Percentiles rank a stretch among this genome's conserved stretches.
These are phyloP conservation scores for Sceloporus undulatus DNA, from an alignment of 2,113 vertebrate species.

Conservation along the genomic window DNA sequence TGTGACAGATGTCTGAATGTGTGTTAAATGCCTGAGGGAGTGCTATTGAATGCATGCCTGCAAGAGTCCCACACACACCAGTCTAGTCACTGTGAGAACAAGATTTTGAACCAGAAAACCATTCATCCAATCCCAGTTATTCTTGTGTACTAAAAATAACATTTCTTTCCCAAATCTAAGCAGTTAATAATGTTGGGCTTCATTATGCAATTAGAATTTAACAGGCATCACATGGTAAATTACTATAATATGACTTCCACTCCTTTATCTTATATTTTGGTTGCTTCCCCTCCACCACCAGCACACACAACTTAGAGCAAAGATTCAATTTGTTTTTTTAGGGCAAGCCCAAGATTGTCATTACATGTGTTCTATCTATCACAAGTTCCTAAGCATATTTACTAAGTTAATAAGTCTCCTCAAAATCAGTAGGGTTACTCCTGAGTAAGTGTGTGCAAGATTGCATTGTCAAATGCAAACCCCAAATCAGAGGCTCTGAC, in stretches of 20 bases:
- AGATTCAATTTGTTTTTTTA: neutral
- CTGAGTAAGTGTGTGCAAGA: neutral
- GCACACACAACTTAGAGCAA: no score
- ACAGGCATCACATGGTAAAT: neutral
- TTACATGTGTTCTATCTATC: neutral
- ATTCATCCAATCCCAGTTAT: neutral
- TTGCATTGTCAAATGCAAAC: fast-evolving
- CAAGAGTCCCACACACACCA: neutral
- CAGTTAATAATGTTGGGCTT: neutral
- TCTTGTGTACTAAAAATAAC: neutral
- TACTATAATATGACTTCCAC: neutral
- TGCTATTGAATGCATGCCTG: no score
- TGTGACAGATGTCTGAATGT: no score
- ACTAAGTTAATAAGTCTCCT: neutral
- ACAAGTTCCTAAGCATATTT: neutral
- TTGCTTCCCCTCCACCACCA: no score
- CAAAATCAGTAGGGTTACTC: neutral
- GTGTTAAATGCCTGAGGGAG: no score
- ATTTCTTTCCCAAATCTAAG: neutral
- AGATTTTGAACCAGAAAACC: neutral
- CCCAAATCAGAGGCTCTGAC: neutral
- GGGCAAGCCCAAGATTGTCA: neutral
- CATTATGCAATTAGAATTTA: neutral
- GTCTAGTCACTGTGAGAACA: neutral
- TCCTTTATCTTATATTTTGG: neutral